Evolutionary conservation across 2,888 invertebrate species (phyloP).

Genomic region (Agonopterix subpropinquella): DNA sequence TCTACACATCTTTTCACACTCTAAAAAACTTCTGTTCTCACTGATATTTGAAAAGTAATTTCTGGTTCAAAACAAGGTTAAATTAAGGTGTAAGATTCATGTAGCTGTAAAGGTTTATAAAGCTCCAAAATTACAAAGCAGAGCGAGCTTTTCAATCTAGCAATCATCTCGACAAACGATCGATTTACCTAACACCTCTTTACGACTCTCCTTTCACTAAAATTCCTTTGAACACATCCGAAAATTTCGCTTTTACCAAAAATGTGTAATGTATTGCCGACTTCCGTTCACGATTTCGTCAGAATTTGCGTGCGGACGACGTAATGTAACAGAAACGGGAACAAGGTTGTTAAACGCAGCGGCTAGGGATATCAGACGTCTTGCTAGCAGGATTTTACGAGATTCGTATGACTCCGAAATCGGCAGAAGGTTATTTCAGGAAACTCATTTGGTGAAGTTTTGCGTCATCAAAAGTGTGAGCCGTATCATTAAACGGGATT

Average conservation of each 20-base stretch:
- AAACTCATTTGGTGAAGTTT: constrained; percentile 60
- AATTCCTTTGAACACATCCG: constrained; percentile 34
- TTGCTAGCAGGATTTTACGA: constrained; percentile 57
- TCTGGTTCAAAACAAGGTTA: too few relatives aligned
- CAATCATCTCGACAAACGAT: constrained; percentile 63
- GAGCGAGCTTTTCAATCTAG: constrained; percentile 52
- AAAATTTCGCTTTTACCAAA: constrained; percentile 39
- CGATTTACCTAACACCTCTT: constrained; percentile 54
- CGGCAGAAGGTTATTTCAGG: constrained; percentile 48
- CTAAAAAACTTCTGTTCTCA: too few relatives aligned
- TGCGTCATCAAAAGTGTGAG: constrained; percentile 50
- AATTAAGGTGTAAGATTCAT: too few relatives aligned
- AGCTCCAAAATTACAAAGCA: constrained; percentile 39
- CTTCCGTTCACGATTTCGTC: constrained; percentile 42
- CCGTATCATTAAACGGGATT: constrained; percentile 35
- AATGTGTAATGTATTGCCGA: constrained; percentile 50
- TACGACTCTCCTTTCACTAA: constrained; percentile 41
- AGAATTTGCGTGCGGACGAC: constrained; percentile 56
- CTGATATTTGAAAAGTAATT: too few relatives aligned
- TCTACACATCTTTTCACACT: too few relatives aligned
- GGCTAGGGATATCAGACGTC: constrained; percentile 32
- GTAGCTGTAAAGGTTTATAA: background rate
- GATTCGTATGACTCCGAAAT: constrained; percentile 58
- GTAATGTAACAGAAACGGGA: constrained; percentile 57
- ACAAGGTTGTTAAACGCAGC: constrained; percentile 55